phyloP scores from a whole-genome alignment of 2,888 invertebrate species.

The Perithous albicinctus region DNA sequence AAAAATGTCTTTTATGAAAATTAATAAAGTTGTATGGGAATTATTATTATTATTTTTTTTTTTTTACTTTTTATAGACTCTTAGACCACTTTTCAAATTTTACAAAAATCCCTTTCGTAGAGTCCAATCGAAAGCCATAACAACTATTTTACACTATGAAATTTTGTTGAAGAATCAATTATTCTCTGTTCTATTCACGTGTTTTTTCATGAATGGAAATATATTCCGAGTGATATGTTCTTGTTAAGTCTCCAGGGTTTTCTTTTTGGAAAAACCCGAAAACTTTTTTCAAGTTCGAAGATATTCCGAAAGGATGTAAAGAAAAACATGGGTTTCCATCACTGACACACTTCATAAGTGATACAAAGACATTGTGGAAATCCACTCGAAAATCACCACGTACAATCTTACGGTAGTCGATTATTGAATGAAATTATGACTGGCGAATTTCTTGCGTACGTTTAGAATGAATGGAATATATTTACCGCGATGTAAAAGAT shows the following conservation, averaged over 20 bases:
- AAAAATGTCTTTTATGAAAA: too few species aligned
- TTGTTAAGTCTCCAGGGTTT: constrained; percentile 9
- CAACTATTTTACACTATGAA: too few species aligned
- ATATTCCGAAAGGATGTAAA: background rate
- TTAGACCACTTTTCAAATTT: too few species aligned
- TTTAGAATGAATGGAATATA: constrained; percentile 12
- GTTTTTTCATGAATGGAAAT: constrained; percentile 2
- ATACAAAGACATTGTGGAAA: constrained; percentile 19
- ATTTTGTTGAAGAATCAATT: too few species aligned
- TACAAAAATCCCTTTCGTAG: too few species aligned
- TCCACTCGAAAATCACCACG: constrained; percentile 13
- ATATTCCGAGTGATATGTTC: background rate
- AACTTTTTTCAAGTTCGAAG: constrained; percentile 8
- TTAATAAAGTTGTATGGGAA: too few species aligned
- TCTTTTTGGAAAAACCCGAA: too few species aligned
- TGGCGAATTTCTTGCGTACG: constrained; percentile 21
- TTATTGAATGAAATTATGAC: constrained; percentile 57
- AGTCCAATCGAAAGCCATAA: too few species aligned
- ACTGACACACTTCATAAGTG: constrained; percentile 22
- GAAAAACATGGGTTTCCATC: background rate
- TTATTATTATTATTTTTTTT: too few species aligned
- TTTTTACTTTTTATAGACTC: too few species aligned
- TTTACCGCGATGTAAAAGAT: constrained; percentile 2
- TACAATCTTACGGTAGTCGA: background rate
- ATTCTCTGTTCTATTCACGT: too few species aligned